These are phyloP conservation scores for Karalla daura DNA, from an alignment of 2,797 vertebrate genomes.

Conservation along the genomic window DNA sequence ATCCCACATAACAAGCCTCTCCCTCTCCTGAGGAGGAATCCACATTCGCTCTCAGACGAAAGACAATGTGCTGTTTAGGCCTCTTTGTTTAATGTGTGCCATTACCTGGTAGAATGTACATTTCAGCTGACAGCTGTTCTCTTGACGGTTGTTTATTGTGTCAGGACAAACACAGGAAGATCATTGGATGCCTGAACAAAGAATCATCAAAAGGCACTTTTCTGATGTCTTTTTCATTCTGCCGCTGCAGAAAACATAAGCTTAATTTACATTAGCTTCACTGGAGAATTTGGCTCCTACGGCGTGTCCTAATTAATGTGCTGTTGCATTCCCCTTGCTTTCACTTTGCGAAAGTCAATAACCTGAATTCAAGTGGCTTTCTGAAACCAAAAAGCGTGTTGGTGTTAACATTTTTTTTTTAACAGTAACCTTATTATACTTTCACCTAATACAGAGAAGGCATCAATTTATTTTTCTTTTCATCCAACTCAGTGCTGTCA, in stretches of 20 bases:
- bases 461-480: constrained; percentile 26
- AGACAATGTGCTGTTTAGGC: constrained; percentile 36
- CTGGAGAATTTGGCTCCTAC: constrained; percentile 38
- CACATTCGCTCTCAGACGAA: constrained; percentile 26
- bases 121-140: constrained; percentile 60
- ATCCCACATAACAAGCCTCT: constrained; percentile 54
- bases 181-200: constrained; percentile 40
- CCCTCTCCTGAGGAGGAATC: constrained; percentile 46
- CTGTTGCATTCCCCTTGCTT: constrained; percentile 48
- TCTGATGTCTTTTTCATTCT: constrained; percentile 36
- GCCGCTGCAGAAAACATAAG: constrained; percentile 45
- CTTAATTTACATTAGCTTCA: constrained; percentile 59
- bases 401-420: constrained; percentile 19
- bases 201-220: constrained; percentile 55
- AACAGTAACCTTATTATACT: constrained; percentile 27
- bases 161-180: constrained; percentile 43
- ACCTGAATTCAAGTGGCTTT: constrained; percentile 37
- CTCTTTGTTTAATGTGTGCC: constrained; percentile 54
- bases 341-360: constrained; percentile 52
- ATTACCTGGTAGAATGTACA: constrained; percentile 56
- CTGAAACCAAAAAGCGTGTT: constrained; percentile 33
- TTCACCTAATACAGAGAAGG: constrained; percentile 23
- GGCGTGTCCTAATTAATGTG: constrained; percentile 48
- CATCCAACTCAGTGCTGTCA: constrained; percentile 27
- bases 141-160: constrained; percentile 50